Conservation (phyloP, 2,113 vertebrate genomes). For the Pterocles orientalis region DNA sequence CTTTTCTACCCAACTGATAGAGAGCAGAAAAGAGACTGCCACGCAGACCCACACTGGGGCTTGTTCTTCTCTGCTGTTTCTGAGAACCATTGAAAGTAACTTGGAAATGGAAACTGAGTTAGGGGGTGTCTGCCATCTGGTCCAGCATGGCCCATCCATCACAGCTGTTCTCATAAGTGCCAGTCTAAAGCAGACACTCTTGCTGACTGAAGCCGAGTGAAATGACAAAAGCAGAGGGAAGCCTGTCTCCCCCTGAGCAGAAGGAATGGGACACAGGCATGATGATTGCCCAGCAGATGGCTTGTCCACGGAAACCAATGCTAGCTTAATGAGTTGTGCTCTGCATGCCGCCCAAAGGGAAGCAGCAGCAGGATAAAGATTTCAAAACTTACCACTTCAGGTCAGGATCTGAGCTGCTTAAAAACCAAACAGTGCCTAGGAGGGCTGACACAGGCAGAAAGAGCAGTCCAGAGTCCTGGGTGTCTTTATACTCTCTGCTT, state of each 20-base stretch:
- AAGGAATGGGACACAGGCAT: not conserved
- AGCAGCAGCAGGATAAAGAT: not conserved
- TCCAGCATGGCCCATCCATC: not conserved
- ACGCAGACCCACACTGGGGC: not conserved
- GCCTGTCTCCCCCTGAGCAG: not conserved
- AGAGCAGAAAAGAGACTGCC: not conserved
- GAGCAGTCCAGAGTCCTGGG: not conserved
- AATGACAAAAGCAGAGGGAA: not conserved
- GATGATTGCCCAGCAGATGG: slow-evolving; percentile 22
- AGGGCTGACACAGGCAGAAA: not conserved
- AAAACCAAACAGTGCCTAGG: not conserved
- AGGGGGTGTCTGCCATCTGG: not conserved
- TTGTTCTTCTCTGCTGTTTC: not conserved
- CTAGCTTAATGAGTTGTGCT: not conserved
- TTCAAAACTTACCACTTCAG: not conserved
- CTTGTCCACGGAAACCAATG: not conserved
- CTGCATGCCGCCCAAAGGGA: not conserved
- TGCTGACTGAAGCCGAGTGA: not conserved
- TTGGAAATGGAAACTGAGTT: not conserved
- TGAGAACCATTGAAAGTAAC: not conserved
- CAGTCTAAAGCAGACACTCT: not conserved
- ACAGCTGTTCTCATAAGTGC: not conserved
- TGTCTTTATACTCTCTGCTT: not conserved
- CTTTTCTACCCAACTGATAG: not conserved
- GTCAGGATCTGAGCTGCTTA: not conserved